phyloP scores from a whole-genome alignment of 92 coral and sea anemone genomes.

The Paramuricea clavata region DNA sequence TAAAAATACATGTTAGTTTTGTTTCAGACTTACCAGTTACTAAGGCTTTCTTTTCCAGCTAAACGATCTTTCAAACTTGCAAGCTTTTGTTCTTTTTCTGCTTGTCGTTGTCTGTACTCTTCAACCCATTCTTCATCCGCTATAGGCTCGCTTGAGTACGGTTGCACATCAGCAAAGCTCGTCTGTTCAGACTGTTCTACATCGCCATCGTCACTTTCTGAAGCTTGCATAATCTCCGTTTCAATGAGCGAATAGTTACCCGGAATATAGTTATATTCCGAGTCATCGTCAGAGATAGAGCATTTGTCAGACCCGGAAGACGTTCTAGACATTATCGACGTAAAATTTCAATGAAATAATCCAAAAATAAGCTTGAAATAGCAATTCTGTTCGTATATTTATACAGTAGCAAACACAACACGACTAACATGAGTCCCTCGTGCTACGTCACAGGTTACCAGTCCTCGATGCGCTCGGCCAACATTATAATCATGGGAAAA shows the following conservation, averaged over 20 bases:
- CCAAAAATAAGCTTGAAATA: too few species aligned
- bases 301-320: not conserved
- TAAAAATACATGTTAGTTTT: not conserved
- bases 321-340: too few species aligned
- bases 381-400: too few species aligned
- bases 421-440: too few species aligned
- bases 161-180: conserved; percentile 14
- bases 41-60: conserved; percentile 42
- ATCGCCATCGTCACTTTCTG: conserved; percentile 15
- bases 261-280: conserved; percentile 47
- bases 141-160: conserved; percentile 25
- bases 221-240: not conserved
- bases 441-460: too few species aligned
- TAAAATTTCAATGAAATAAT: too few species aligned
- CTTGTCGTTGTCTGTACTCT: conserved; percentile 39
- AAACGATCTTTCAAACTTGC: conserved; percentile 34
- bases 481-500: too few species aligned
- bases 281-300: conserved; percentile 33
- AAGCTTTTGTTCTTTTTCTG: conserved; percentile 13
- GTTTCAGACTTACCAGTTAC: conserved; percentile 55
- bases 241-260: not conserved
- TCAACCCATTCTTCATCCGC: too few species aligned
- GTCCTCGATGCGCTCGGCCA: too few species aligned
- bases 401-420: too few species aligned
- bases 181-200: not conserved